Conservation (phyloP, 2,797 vertebrate species). For the Parauchenoglanis ngamensis region DNA sequence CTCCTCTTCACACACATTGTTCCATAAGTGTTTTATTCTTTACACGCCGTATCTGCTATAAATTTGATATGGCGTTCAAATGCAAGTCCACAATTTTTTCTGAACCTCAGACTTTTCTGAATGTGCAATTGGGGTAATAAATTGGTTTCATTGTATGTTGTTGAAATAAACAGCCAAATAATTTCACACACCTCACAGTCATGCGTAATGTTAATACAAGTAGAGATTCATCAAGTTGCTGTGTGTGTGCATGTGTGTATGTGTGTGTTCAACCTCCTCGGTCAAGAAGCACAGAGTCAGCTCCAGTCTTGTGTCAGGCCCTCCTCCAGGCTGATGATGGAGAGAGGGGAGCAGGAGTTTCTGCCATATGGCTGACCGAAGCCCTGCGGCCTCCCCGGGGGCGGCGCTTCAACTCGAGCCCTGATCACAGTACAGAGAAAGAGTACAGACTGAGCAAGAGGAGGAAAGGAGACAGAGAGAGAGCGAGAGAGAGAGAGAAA, state of each 20-base stretch:
- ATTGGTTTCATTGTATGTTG: not conserved
- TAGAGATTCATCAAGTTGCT: conserved; percentile 17
- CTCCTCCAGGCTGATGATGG: conserved; percentile 74
- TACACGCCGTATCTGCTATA: not conserved
- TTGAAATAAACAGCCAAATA: not conserved
- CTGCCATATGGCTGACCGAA: conserved; percentile 91
- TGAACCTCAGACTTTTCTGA: not conserved
- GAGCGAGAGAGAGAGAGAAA: not conserved
- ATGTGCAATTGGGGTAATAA: not conserved
- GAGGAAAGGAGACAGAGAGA: conserved; percentile 16
- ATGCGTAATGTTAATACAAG: not conserved
- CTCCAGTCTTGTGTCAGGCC: conserved; percentile 83
- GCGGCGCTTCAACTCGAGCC: conserved; percentile 62
- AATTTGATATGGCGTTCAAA: not conserved
- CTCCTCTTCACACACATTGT: not conserved
- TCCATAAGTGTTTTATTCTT: not conserved
- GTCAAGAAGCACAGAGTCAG: conserved; percentile 80
- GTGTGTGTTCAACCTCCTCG: too few species aligned
- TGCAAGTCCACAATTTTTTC: not conserved
- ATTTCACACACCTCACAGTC: not conserved
- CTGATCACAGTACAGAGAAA: conserved; percentile 81
- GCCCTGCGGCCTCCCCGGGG: conserved; percentile 84
- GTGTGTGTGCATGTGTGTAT: conserved; percentile 19
- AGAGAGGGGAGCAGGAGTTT: conserved; percentile 72
- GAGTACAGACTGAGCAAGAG: conserved; percentile 58